Percentiles rank a stretch among this genome's conserved stretches.
Evolutionary conservation across 2,113 vertebrate species (phyloP).

Genomic region (Murina feae): DNA sequence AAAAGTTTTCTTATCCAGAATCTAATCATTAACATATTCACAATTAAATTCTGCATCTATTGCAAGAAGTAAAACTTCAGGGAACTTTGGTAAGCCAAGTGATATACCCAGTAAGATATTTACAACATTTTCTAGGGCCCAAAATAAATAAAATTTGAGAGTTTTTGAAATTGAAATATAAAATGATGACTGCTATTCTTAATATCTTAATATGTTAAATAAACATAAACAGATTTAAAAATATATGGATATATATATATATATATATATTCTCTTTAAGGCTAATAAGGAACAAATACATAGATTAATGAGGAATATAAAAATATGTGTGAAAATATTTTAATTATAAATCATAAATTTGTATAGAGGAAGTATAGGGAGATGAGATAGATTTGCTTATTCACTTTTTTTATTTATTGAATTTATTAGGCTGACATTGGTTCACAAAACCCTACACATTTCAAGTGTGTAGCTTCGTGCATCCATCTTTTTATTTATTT

Average conservation of each 20-base stretch:
- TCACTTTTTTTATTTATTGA: neutral
- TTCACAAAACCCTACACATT: too few species aligned
- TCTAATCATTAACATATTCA: neutral
- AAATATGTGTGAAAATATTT: neutral
- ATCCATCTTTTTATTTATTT: too few species aligned
- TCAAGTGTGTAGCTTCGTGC: too few species aligned
- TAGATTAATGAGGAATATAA: rapidly evolving
- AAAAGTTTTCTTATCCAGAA: neutral
- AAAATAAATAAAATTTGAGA: neutral
- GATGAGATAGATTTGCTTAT: neutral
- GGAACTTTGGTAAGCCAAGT: neutral
- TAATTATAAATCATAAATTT: neutral
- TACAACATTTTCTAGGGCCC: neutral
- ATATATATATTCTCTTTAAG: neutral
- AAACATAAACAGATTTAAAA: neutral
- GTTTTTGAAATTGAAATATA: neutral
- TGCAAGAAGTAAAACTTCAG: neutral
- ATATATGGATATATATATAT: neutral
- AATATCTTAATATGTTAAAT: neutral
- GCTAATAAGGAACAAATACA: neutral
- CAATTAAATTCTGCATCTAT: neutral
- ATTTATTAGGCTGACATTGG: too few species aligned
- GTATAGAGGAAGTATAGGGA: neutral
- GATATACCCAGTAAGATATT: neutral
- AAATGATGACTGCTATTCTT: neutral